Evolutionary conservation across 2,113 vertebrate species (phyloP), one percentile per base, ranked within the genome.

Genomic region (Cephalopholis sonnerati): DNA sequence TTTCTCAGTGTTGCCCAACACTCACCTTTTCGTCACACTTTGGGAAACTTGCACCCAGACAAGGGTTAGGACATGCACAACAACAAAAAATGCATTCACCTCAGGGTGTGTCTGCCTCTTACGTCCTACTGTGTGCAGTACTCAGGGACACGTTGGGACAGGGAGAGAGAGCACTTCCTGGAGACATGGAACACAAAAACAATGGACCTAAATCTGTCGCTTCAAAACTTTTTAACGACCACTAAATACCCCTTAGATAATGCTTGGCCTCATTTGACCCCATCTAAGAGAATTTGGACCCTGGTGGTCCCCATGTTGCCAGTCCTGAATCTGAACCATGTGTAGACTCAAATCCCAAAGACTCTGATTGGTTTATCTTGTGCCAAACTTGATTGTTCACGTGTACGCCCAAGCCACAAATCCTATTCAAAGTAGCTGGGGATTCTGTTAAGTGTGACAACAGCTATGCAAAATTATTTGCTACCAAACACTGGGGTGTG

Each of bases 101-200:
- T 44, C 2, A 77, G 81, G 93, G 93, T 84, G 91, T 92, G 93
- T 29, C 86, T 63, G 8, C 15, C 63, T 59, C 27, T 79, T 79
- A 65, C 22, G 29, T 51, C 27, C 41, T 9, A 17, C 4, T 12
- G 3, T 64, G 39, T 24, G 10, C 17, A 32, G 18, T 5, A 58
- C 46, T 63, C 36, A 54, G 6, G 68, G 62, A 82, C 83, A 88
- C 46, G 88, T 86, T 74, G 29, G 32, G 65, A 64, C 92, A 87
- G 6, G 55, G 44, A 53, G 39, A 53, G 39, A 50, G 41, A 17
- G 10, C 16, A 2, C 13, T 79, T 82, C 73, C 57, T 79, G 71
- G 78, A 89, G 76, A 80, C 24, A 16, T 44, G 11, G 0, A 64
- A 11, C 0, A 18, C 1, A 32, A 9, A 32, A 69, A 82, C n/a